Percentiles rank a stretch among this genome's conserved stretches.
These are phyloP conservation scores for Nyctalus aviator DNA, from an alignment of 2,797 vertebrate genomes.

Conservation along the genomic window DNA sequence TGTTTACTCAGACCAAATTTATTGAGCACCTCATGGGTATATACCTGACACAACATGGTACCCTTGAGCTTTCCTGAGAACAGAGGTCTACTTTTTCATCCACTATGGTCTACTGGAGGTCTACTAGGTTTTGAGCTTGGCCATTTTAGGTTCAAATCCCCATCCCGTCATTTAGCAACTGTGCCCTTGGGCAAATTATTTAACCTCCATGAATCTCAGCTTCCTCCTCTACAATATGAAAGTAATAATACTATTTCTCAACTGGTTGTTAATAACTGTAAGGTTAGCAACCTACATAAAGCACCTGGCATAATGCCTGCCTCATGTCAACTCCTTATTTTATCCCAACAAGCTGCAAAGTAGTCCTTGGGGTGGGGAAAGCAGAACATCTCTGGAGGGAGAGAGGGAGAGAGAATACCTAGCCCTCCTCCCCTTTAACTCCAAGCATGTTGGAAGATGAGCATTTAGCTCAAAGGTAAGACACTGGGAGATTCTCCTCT, in stretches of 20 bases:
- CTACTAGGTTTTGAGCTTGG: background rate
- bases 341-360: background rate
- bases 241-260: conserved; percentile 6
- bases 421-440: background rate
- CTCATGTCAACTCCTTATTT: background rate
- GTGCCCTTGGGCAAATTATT: background rate
- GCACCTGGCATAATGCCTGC: background rate
- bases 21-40: background rate
- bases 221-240: conserved; percentile 9
- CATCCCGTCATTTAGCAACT: background rate
- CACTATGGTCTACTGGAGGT: background rate
- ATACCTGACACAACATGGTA: background rate
- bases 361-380: background rate
- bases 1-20: background rate
- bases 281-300: conserved; percentile 40
- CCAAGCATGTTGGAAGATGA: background rate
- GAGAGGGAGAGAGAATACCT: background rate
- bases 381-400: background rate
- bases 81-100: background rate
- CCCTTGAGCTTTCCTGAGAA: background rate
- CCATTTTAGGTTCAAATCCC: background rate
- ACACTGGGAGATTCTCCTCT: background rate
- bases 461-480: background rate
- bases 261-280: background rate
- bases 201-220: background rate